phyloP scores from a whole-genome alignment of 30 jellyfish, hydroid and myxozoan genomes.

The Aurelia sp. region DNA sequence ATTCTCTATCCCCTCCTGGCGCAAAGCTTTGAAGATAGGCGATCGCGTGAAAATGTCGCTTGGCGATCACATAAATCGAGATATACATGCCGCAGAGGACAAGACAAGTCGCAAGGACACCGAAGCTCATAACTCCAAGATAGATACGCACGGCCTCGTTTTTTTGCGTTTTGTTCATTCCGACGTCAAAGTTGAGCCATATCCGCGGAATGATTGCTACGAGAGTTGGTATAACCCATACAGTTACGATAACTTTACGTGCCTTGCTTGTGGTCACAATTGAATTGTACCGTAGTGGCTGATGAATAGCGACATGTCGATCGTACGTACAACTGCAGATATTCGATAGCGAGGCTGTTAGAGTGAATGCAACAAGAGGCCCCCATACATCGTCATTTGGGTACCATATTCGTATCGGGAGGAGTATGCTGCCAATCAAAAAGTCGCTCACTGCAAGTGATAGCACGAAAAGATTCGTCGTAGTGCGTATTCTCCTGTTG shows the following conservation, averaged over 20 bases:
- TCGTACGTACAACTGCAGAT: conserved; percentile 80
- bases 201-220: conserved; percentile 57
- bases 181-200: conserved; percentile 18
- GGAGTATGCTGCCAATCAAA: conserved; percentile 57
- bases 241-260: conserved; percentile 23
- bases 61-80: conserved; percentile 61
- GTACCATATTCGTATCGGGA: conserved; percentile 50
- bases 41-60: conserved; percentile 75
- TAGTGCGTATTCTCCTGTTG: conserved; percentile 47
- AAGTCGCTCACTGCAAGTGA: conserved; percentile 76
- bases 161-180: neutral
- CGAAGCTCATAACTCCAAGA: conserved; percentile 63
- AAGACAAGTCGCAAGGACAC: conserved; percentile 45
- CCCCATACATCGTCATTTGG: conserved; percentile 33
- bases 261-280: conserved; percentile 50
- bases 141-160: neutral
- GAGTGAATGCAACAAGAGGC: conserved; percentile 65
- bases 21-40: conserved; percentile 49
- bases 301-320: conserved; percentile 67
- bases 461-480: conserved; percentile 61
- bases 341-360: conserved; percentile 71
- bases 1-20: neutral
- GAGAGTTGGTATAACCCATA: conserved; percentile 63
- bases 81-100: conserved; percentile 41
- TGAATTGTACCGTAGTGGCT: conserved; percentile 81